These are phyloP conservation scores for Hirundichthys speculiger DNA, from an alignment of 2,113 vertebrate species.

Conservation along the genomic window DNA sequence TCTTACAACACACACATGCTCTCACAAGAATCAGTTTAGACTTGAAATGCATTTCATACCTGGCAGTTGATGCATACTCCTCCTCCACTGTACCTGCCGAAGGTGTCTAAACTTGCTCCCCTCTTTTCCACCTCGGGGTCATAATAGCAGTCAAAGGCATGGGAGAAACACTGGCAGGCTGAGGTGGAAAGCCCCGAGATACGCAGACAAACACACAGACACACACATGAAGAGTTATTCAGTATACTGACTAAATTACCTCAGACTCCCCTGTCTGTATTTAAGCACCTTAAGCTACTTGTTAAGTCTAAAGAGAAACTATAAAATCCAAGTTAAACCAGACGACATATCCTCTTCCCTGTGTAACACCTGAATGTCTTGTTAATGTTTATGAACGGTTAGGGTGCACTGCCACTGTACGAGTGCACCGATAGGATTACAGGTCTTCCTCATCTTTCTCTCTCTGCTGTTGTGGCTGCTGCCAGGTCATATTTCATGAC, in stretches of 20 bases:
- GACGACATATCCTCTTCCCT: conserved; percentile 50
- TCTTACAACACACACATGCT: conserved; percentile 25
- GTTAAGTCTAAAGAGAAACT: conserved; percentile 43
- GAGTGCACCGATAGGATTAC: conserved; percentile 42
- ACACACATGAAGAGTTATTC: conserved; percentile 24
- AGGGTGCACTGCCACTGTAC: conserved; percentile 29
- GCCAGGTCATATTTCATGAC: conserved; percentile 46
- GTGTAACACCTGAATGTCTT: conserved; percentile 21
- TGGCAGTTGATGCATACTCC: conserved; percentile 94
- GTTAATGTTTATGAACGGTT: conserved; percentile 51
- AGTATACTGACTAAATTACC: conserved; percentile 41
- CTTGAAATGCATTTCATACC: conserved; percentile 80
- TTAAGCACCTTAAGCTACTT: conserved; percentile 49
- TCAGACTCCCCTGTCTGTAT: conserved; percentile 11
- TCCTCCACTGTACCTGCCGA: conserved; percentile 87
- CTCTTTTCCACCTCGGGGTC: conserved; percentile 84
- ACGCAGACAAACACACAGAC: conserved; percentile 28
- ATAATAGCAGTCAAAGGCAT: conserved; percentile 91
- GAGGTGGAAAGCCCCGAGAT: conserved; percentile 58
- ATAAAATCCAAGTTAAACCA: conserved; percentile 55
- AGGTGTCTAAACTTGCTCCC: conserved; percentile 86
- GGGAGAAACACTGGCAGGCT: conserved; percentile 96
- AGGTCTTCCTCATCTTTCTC: conserved; percentile 29
- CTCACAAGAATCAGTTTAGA: conserved; percentile 60
- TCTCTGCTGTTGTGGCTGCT: conserved; percentile 29